Percentiles rank a stretch among this genome's conserved stretches.
These are phyloP conservation scores for Phyllotis vaccarum DNA, from an alignment of 2,797 vertebrate species.

Conservation along the genomic window DNA sequence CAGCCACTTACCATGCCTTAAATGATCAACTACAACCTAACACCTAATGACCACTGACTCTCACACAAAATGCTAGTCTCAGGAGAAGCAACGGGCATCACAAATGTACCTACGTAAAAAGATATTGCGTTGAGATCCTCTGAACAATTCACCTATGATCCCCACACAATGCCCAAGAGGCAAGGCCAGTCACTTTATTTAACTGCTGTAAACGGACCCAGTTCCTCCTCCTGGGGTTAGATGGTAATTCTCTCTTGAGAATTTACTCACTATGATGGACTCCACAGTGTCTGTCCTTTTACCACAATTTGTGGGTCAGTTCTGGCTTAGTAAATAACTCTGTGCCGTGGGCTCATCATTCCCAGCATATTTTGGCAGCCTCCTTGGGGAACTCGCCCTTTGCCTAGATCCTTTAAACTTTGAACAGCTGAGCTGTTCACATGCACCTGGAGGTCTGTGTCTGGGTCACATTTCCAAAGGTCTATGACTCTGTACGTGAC, in stretches of 20 bases:
- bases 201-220: background rate
- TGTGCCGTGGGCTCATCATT: background rate
- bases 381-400: background rate
- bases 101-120: background rate
- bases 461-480: background rate
- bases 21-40: background rate
- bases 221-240: background rate
- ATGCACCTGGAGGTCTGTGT: background rate
- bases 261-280: background rate
- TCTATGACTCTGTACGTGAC: background rate
- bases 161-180: background rate
- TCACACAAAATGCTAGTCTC: background rate
- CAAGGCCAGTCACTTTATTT: background rate
- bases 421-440: background rate
- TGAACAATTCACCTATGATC: background rate
- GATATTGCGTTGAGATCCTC: background rate
- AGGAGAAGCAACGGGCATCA: background rate
- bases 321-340: background rate
- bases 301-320: background rate
- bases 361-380: background rate
- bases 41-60: background rate
- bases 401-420: background rate
- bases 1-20: background rate
- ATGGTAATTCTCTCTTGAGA: background rate
- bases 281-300: background rate